Evolutionary conservation across 2,797 vertebrate species (phyloP), one percentile per base, ranked within the genome.

Genomic region (Acanthurus tractus): DNA sequence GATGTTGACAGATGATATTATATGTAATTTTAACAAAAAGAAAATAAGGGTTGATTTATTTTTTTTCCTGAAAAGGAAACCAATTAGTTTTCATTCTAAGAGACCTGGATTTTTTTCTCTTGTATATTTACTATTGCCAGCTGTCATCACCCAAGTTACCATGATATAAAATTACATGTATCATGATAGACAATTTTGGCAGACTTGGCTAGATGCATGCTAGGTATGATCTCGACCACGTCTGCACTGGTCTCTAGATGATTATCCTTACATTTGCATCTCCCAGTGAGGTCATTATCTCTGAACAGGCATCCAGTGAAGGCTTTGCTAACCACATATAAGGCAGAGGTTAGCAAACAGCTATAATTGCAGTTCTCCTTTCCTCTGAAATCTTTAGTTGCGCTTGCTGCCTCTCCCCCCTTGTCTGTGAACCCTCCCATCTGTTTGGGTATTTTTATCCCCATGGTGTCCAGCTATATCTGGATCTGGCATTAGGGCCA

Each of bases 371-470:
- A 87, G 80, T 78, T 86, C 76, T 85, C 55, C 71, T 90, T 83
- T 86, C 62, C 62, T 80, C 80, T 83, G 58, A 92, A 91, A 89
- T 91, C 76, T 89, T 79, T 58, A 85, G 80, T 88, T 84, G 70
- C 56, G 82, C 86, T 84, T 29, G 70, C 84, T 85, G 78, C 83
- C 70, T 64, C 83, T 71, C 55, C 75, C 74, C 61, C 83, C 57
- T 34, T 72, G 76, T 88, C 80, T 88, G 85, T 83, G 90, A 88
- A 89, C 89, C 81, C 82, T 87, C 87, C 92, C 92, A 92, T 93
- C 90, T 92, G 89, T 88, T 87, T 84, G 86, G 87, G 77, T 95
- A 94, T 94, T 94, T 95, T 91, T 94, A 92, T 87, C 93, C 78
- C 74, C 74, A 82, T 88, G 84, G 79, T 92, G 91, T 93, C 90